Evolutionary conservation across 1,140 invertebrate species (phyloP).

Genomic region (Drosophila prosaltans): DNA sequence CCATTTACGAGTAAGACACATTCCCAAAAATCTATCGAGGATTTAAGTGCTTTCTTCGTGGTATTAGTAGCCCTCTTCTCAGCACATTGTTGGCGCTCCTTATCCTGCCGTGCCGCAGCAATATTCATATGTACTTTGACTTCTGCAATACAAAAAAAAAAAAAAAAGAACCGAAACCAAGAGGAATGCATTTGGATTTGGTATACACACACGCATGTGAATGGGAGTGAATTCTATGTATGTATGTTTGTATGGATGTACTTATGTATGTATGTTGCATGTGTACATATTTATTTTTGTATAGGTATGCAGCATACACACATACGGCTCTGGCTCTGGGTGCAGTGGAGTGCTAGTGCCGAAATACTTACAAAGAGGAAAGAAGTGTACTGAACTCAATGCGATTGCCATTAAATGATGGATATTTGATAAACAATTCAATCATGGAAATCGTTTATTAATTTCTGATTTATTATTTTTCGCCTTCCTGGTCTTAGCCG

Average conservation of each 20-base stretch:
- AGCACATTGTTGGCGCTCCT: slow-evolving; percentile 2
- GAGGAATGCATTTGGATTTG: slow-evolving; percentile 42
- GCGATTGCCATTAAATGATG: not conserved
- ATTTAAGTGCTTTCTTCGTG: not conserved
- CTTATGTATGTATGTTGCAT: not conserved
- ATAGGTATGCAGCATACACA: not conserved
- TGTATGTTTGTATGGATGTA: not conserved
- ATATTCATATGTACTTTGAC: not conserved
- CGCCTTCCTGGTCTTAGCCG: slow-evolving; percentile 17
- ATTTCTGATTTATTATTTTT: slow-evolving; percentile 11
- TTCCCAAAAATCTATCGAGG: slow-evolving; percentile 7
- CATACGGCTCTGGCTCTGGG: slow-evolving; percentile 7
- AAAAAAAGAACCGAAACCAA: slow-evolving; percentile 27
- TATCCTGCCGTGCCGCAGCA: not conserved
- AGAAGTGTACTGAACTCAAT: not conserved
- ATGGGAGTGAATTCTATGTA: slow-evolving; percentile 20
- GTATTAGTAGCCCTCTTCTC: slow-evolving; percentile 1
- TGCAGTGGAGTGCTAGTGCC: not conserved
- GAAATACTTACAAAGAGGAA: not conserved
- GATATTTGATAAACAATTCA: slow-evolving; percentile 4
- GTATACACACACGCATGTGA: slow-evolving; percentile 54
- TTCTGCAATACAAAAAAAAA: slow-evolving; percentile 54
- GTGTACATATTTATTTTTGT: slow-evolving; percentile 10
- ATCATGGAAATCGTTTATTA: not conserved
- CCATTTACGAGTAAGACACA: slow-evolving; percentile 9